Evolutionary conservation across 2,888 invertebrate genomes (phyloP).

Genomic region (Perdita meconis): DNA sequence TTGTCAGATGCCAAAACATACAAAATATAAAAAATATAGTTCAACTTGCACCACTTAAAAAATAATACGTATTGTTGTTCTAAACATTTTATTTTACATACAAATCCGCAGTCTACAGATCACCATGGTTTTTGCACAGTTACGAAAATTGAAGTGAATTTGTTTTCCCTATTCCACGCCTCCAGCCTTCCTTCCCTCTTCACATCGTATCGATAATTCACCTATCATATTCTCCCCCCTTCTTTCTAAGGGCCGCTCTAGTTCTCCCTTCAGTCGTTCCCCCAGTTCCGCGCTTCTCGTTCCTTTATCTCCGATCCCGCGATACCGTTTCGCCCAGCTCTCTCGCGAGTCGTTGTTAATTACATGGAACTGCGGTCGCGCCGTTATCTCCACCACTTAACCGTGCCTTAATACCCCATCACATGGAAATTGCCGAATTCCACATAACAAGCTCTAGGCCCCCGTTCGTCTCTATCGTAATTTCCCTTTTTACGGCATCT

Average conservation of each 20-base stretch:
- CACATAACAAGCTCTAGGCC: constrained; percentile 42
- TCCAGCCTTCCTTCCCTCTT: too few relatives aligned
- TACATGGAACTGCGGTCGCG: constrained; percentile 29
- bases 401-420: constrained; percentile 43
- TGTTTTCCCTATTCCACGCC: too few relatives aligned
- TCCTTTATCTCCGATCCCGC: constrained; percentile 21
- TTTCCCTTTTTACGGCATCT: constrained; percentile 47
- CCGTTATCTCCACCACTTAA: constrained; percentile 47
- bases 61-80: too few relatives aligned
- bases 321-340: constrained; percentile 32
- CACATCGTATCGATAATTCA: neutral
- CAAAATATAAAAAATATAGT: too few relatives aligned
- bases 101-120: too few relatives aligned
- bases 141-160: too few relatives aligned
- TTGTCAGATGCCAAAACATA: too few relatives aligned
- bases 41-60: too few relatives aligned
- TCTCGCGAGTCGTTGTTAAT: constrained; percentile 41
- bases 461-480: constrained; percentile 44
- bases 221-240: neutral
- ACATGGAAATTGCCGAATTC: constrained; percentile 52
- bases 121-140: too few relatives aligned
- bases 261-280: neutral
- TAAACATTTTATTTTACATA: too few relatives aligned
- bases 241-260: neutral
- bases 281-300: neutral